Evolutionary conservation across 2,113 vertebrate genomes (phyloP), one percentile per base, ranked within the genome.

Genomic region (Poicephalus gulielmi): DNA sequence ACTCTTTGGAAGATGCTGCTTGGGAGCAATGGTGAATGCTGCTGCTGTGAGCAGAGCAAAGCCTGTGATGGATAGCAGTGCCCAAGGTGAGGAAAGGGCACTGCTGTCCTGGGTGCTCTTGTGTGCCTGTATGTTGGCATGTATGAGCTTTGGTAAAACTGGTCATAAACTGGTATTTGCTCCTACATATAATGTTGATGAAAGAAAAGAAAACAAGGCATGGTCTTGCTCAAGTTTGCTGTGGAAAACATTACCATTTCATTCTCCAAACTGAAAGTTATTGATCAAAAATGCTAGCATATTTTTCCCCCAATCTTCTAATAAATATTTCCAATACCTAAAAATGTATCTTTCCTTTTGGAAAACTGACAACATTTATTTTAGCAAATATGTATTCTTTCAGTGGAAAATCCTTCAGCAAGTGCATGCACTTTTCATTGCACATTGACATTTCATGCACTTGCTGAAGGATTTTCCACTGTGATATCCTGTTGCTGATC

Each of bases 1-100:
- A 2, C 3, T 10, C 28, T 25, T 52, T 70, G 79, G 30, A 68
- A 41, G 52, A 35, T 43, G 85, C 75, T 69, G 55, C 49, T 52
- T 62, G 53, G 0, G 1, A 84, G 41, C 33, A 46, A 14, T 59
- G 39, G 24, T 27, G 44, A 46, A 18, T 0, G 3, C 60, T 19
- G 41, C 59, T 39, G 53, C 83, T 46, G 35, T 49, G 52, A 52
- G 46, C 24, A n/a, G 3, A 19, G 19, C 30, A 71, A 28, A 78
- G 27, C 35, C 76, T 49, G 33, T 13, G 11, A 28, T 4, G 55
- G 70, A 25, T 11, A 62, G 15, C 11, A 37, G 20, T 2, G 1
- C 35, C 44, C 10, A 3, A 44, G 19, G 49, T 43, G 78, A 31
- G 73, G 35, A 74, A 52, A 31, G 19, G 24, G 7, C 31, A 62